These are phyloP conservation scores for Intellagama lesueurii DNA, from an alignment of 2,797 vertebrate species.

Conservation along the genomic window DNA sequence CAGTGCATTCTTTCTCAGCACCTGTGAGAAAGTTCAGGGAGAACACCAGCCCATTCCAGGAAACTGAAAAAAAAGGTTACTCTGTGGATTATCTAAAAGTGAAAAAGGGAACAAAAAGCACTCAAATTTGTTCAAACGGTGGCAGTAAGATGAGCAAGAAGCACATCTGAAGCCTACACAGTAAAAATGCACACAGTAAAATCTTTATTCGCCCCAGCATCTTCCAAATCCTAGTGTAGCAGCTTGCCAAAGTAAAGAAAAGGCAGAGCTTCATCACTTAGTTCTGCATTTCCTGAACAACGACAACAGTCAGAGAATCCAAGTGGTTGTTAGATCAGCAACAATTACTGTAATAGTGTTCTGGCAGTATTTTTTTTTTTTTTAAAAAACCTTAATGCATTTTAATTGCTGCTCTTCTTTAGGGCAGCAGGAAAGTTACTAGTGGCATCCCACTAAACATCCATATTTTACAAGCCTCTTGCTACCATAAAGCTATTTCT, in stretches of 20 bases:
- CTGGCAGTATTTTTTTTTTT: not conserved
- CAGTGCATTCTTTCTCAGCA: not conserved
- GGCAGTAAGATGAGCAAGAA: constrained; percentile 34
- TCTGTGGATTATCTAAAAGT: not conserved
- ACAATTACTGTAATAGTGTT: not conserved
- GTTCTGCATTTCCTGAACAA: constrained; percentile 57
- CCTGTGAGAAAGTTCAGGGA: not conserved
- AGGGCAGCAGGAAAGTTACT: not conserved
- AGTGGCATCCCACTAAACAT: not conserved
- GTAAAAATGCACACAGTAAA: constrained; percentile 53
- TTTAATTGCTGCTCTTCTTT: not conserved
- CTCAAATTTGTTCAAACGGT: constrained; percentile 10
- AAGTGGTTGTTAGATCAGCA: constrained; percentile 34
- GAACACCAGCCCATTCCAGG: not conserved
- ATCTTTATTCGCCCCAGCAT: constrained; percentile 51
- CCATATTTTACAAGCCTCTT: not conserved
- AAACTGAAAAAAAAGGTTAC: constrained; percentile 26
- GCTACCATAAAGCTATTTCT: not conserved
- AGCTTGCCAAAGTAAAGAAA: constrained; percentile 62
- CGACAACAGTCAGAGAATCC: constrained; percentile 46
- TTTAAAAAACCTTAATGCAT: not conserved
- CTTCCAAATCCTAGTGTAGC: constrained; percentile 48
- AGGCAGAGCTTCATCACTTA: constrained; percentile 61
- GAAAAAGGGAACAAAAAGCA: not conserved
- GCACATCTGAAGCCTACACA: constrained; percentile 8